These are phyloP conservation scores for Cosmia pyralina DNA, from an alignment of 2,888 invertebrate genomes.

Conservation along the genomic window DNA sequence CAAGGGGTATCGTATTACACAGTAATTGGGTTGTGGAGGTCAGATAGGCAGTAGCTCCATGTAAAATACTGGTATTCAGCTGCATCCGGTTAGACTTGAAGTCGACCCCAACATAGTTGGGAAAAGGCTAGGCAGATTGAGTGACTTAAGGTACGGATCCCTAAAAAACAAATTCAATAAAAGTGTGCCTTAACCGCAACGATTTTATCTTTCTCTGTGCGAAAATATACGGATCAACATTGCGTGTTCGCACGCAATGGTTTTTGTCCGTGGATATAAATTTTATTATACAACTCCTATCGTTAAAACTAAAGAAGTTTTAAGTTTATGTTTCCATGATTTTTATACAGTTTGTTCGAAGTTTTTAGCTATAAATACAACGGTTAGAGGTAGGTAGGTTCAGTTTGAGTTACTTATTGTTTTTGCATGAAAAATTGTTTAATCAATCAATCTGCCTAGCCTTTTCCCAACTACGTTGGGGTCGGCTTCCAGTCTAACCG, in stretches of 20 bases:
- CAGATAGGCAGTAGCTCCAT: no score
- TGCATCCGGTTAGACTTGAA: no score
- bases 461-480: no score
- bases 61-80: no score
- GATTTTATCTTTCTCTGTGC: conserved; percentile 53
- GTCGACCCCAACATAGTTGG: no score
- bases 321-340: conserved; percentile 41
- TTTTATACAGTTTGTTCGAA: conserved; percentile 28
- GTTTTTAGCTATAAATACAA: conserved; percentile 31
- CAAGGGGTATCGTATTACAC: no score
- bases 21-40: no score
- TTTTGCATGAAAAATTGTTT: not conserved
- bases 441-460: no score
- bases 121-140: no score
- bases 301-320: conserved; percentile 47
- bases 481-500: no score
- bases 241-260: conserved; percentile 29
- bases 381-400: no score
- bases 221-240: conserved; percentile 49
- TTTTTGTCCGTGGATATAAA: conserved; percentile 24
- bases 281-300: conserved; percentile 41
- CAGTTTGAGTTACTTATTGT: not conserved
- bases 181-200: conserved; percentile 46
- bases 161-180: conserved; percentile 61
- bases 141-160: not conserved